phyloP scores from a whole-genome alignment of 1,140 invertebrate genomes.

The Muscidifurax raptorellus region DNA sequence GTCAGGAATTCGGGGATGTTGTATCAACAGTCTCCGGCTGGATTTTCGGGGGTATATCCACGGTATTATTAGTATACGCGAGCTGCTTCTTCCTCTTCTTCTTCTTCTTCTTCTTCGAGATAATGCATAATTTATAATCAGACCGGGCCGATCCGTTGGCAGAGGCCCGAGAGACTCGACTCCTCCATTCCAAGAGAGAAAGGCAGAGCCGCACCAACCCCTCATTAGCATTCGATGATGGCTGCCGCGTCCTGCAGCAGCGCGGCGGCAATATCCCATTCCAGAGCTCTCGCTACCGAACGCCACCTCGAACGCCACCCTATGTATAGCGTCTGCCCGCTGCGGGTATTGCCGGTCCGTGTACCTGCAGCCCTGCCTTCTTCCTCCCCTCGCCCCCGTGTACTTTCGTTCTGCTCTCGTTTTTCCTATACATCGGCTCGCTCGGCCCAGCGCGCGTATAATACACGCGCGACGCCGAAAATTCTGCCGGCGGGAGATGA shows the following conservation, averaged over 20 bases:
- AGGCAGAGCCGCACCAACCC: constrained; percentile 68
- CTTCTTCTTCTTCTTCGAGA: constrained; percentile 55
- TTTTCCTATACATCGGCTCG: not conserved
- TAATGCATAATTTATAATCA: constrained; percentile 77
- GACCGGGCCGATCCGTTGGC: constrained; percentile 65
- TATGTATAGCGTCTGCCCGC: too few relatives aligned
- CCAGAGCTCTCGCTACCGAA: constrained; percentile 56
- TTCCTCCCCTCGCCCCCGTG: not conserved
- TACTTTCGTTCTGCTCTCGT: not conserved
- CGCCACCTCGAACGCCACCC: too few relatives aligned
- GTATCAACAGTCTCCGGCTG: constrained; percentile 56
- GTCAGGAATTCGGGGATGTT: constrained; percentile 43
- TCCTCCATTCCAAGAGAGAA: constrained; percentile 41
- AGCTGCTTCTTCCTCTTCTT: constrained; percentile 21
- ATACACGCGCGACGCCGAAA: constrained; percentile 19
- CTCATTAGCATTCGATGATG: constrained; percentile 77
- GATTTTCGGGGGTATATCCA: constrained; percentile 65
- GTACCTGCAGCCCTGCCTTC: constrained; percentile 46
- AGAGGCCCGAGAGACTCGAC: constrained; percentile 49
- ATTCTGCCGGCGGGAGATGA: constrained; percentile 20
- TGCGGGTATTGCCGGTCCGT: constrained; percentile 49
- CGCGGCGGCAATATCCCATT: constrained; percentile 70
- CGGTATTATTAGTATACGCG: constrained; percentile 54
- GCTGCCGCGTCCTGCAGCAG: constrained; percentile 73
- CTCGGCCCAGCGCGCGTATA: not conserved